Base-by-base conservation (phyloP, 2,888 invertebrate genomes). In the Eustalomyia histrio region DNA sequence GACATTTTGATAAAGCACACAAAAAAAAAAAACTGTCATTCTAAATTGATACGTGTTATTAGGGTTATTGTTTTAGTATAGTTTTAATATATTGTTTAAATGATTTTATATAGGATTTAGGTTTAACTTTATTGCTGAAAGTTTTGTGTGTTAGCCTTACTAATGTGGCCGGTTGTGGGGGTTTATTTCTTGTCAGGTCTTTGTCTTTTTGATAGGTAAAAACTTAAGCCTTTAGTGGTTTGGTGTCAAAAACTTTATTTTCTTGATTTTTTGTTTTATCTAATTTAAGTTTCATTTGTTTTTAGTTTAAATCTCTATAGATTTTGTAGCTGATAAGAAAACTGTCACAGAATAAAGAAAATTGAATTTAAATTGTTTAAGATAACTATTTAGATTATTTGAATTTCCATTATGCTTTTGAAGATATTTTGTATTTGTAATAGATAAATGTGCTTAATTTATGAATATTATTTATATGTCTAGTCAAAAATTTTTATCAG, bases 31-130 rank as follows among this genome's bases (percentile, higher is more conserved):
- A 29, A 29, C 29, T 81, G 78, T 74, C 78, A 78, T 61, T 61
- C 69, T 67, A 75, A 78, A 81, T 81, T 81, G 78, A 81, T 78
- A 81, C 81, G 78, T 81, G 81, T 61, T 81, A 78, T 81, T 81
- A 57, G 55, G 68, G 81, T 78, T 81, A 81, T 78, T 81, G 81
- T 65, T 78, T 72, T 78, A 65, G 60, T 71, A 39, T 33, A 76
- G 71, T 81, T 76, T 74, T 74, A 76, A 81, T 81, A 73, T 53
- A 65, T 58, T 74, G 29, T 71, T 74, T 71, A 78, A 81, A 69
- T 78, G 76, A 81, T 81, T 81, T 74, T 81, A 71, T 61, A 81
- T 71, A 55, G 60, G 74, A 81, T 74, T 81, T 67, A 21, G 78
- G 60, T 55, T 60, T 61, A 33, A 55, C 58, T 72, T 72, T 65